phyloP scores from a whole-genome alignment of 2,888 invertebrate genomes.

The Andricus quercusramuli region DNA sequence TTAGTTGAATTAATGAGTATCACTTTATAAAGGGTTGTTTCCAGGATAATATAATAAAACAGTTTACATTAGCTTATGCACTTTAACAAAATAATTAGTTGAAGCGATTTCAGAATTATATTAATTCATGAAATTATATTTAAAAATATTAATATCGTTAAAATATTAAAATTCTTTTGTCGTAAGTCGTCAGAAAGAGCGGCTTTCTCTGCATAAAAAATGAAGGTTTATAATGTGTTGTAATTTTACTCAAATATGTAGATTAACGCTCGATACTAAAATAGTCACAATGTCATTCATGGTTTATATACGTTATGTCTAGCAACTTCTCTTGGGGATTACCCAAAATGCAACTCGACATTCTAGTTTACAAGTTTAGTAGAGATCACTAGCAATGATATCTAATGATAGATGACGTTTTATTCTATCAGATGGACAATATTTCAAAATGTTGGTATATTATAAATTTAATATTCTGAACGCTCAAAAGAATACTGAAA shows the following conservation, averaged over 20 bases:
- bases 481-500: background rate
- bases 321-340: slow-evolving; percentile 18
- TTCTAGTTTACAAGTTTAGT: slow-evolving; percentile 7
- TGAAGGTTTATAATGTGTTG: background rate
- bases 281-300: background rate
- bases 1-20: slow-evolving; percentile 7
- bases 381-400: slow-evolving; percentile 18
- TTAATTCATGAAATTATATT: background rate
- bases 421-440: background rate
- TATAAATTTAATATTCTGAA: background rate
- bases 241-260: slow-evolving; percentile 12
- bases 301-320: slow-evolving; percentile 7
- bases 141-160: background rate
- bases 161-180: background rate
- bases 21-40: too few species aligned
- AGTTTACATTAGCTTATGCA: background rate
- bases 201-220: background rate
- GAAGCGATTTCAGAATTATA: background rate
- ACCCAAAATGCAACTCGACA: slow-evolving; percentile 16
- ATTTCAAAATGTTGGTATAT: background rate
- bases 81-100: background rate
- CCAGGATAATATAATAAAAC: background rate
- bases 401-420: slow-evolving; percentile 26
- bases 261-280: background rate
- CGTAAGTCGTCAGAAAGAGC: background rate